Base-by-base conservation (phyloP, 1,140 invertebrate genomes). In the Metopolophium dirhodum region DNA sequence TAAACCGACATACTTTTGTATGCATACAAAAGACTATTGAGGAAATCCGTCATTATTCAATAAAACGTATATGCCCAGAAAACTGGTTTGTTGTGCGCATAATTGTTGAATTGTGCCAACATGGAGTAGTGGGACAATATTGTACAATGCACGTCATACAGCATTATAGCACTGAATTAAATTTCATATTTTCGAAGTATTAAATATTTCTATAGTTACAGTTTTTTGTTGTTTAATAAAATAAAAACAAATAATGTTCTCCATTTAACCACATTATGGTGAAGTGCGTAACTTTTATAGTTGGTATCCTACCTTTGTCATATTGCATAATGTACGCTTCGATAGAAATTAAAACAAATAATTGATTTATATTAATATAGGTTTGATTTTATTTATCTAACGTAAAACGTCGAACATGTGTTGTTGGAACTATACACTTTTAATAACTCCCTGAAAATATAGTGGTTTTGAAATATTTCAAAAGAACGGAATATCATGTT, bases 41-140 rank as follows among this genome's bases (percentile, higher is more conserved):
- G 87, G 87, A 89, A 89, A 54, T 89, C 49, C 87, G 87, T 89
- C 87, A 89, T 90, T 90, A 90, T 61, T 90, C 88, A 61, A 61
- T 90, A 90, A 41, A 41, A 61, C 35, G 2, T 45, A 41, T 35
- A 30, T 37, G 8, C n/a, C 61, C 49, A 30, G 54, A 61, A 90
- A 90, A 90, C 54, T 61, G 57, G n/a, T 35, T 90, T 90, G 23
- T 57, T 26, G 1, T 20, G 6, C 35, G 14, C 7, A 61, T 90
- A 89, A 89, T 89, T 89, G 49, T 89, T 54, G 49, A 89, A 89
- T 57, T 89, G 49, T 89, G 49, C 20, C 87, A 89, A 89, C 47
- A 89, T 54, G 49, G 35, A 35, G 49, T 14, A 77, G 61, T 77
- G 30, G 61, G 61, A 77, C n/a, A 77, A 77, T 77, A 77, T 77